A percentile compares a stretch with the other conserved stretches of the same genome.
These are phyloP conservation scores for Drosophila funebris DNA, from an alignment of 1,140 invertebrate species.

Conservation along the genomic window DNA sequence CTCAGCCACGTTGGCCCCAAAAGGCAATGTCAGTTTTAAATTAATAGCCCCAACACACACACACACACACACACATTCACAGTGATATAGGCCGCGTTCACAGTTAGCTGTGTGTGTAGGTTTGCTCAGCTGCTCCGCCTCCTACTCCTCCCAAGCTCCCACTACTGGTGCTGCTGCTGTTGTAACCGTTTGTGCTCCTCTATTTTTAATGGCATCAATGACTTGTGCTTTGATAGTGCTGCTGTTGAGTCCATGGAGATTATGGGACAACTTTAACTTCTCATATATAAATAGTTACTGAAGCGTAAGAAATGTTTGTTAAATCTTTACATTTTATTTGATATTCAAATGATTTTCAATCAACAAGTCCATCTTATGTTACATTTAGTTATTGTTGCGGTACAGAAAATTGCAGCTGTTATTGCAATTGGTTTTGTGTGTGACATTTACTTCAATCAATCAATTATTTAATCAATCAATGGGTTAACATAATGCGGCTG, in stretches of 20 bases:
- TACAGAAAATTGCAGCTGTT: constrained; percentile 36
- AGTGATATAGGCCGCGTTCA: constrained; percentile 24
- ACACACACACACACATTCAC: constrained; percentile 22
- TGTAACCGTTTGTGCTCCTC: constrained; percentile 13
- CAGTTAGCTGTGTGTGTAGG: constrained; percentile 25
- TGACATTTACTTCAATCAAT: constrained; percentile 22
- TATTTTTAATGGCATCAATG: constrained; percentile 76
- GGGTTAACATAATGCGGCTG: constrained; percentile 29
- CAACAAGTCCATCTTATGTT: constrained; percentile 76
- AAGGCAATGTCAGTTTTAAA: constrained; percentile 75
- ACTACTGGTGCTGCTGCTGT: constrained; percentile 35
- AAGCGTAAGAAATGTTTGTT: constrained; percentile 13
- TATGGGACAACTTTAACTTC: background rate
- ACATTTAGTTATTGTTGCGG: constrained; percentile 63
- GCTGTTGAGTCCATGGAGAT: constrained; percentile 28
- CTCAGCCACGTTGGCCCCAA: constrained; percentile 68
- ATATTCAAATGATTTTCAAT: constrained; percentile 80
- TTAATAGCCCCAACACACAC: constrained; percentile 65
- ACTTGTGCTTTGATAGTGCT: constrained; percentile 65
- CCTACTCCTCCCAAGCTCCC: background rate
- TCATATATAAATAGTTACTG: too few relatives aligned
- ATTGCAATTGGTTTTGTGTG: constrained; percentile 34
- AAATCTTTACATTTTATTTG: constrained; percentile 74
- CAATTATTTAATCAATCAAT: constrained; percentile 19
- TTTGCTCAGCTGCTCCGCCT: constrained; percentile 33